These are phyloP conservation scores for Drosophila ustulata DNA, from an alignment of 2,888 invertebrate genomes.

Conservation along the genomic window DNA sequence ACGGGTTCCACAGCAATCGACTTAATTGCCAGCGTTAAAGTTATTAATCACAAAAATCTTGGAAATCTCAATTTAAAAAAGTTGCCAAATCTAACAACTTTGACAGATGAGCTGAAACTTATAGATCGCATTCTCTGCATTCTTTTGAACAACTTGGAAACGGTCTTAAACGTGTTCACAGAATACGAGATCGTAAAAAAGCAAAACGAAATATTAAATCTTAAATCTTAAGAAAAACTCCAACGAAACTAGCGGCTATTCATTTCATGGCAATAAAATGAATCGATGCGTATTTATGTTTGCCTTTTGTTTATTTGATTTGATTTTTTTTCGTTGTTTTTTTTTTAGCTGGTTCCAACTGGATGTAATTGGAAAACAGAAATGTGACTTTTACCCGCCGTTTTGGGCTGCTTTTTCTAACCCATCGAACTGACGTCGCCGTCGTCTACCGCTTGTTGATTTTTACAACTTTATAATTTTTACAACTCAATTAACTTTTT, in stretches of 20 bases:
- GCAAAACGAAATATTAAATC: conserved; percentile 51
- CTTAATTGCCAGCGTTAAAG: not conserved
- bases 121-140: not conserved
- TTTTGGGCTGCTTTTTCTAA: conserved; percentile 18
- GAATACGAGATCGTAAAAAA: conserved; percentile 55
- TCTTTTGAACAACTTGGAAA: not conserved
- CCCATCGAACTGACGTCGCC: not conserved
- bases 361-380: conserved; percentile 57
- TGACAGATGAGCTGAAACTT: not conserved
- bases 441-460: conserved; percentile 21
- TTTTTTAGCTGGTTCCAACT: conserved; percentile 62
- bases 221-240: conserved; percentile 51
- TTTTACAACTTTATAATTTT: conserved; percentile 79
- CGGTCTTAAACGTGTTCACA: conserved; percentile 17
- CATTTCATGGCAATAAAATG: conserved; percentile 70
- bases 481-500: conserved; percentile 78
- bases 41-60: conserved; percentile 1
- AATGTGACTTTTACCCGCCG: conserved; percentile 63
- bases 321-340: conserved; percentile 33
- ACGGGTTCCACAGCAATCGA: not conserved
- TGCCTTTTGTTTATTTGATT: conserved; percentile 54
- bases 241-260: conserved; percentile 62
- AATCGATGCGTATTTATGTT: conserved; percentile 64
- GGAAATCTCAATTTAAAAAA: not conserved
- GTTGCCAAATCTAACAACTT: not conserved